A percentile compares a stretch with the other conserved stretches of the same genome.
phyloP scores from a whole-genome alignment of 2,797 vertebrate species.

The Fringilla coelebs region DNA sequence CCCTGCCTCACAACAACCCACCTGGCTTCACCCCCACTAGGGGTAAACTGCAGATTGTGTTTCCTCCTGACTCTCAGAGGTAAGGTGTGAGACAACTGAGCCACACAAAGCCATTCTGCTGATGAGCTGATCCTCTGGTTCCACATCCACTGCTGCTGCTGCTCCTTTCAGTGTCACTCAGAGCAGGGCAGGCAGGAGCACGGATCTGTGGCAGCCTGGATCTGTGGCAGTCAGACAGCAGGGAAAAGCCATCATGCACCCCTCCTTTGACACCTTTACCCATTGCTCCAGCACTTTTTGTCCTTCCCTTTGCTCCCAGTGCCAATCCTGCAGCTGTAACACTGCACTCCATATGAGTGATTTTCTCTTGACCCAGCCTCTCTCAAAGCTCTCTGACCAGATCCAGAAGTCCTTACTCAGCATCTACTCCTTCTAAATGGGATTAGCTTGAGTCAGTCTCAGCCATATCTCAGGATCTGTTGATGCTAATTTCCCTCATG shows the following conservation, averaged over 20 bases:
- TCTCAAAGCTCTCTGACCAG: not conserved
- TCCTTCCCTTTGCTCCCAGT: not conserved
- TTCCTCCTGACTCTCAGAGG: not conserved
- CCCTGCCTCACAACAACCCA: not conserved
- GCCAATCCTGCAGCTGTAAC: not conserved
- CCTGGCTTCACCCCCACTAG: fast-evolving
- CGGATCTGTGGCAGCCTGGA: not conserved
- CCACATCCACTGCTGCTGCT: not conserved
- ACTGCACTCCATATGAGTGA: not conserved
- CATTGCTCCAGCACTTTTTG: not conserved
- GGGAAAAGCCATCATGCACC: fast-evolving
- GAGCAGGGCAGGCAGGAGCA: not conserved
- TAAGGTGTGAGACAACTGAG: not conserved
- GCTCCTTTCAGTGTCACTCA: not conserved
- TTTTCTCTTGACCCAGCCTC: not conserved
- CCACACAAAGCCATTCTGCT: not conserved
- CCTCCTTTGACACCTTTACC: not conserved
- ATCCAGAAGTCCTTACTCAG: conserved; percentile 9
- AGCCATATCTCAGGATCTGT: not conserved
- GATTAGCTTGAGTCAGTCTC: not conserved
- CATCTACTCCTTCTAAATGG: not conserved
- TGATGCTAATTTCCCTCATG: not conserved
- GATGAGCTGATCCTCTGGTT: not conserved
- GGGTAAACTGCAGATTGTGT: not conserved
- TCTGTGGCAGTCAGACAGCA: not conserved